Conservation (phyloP, 2,888 invertebrate genomes). For the Andrena praecox region DNA sequence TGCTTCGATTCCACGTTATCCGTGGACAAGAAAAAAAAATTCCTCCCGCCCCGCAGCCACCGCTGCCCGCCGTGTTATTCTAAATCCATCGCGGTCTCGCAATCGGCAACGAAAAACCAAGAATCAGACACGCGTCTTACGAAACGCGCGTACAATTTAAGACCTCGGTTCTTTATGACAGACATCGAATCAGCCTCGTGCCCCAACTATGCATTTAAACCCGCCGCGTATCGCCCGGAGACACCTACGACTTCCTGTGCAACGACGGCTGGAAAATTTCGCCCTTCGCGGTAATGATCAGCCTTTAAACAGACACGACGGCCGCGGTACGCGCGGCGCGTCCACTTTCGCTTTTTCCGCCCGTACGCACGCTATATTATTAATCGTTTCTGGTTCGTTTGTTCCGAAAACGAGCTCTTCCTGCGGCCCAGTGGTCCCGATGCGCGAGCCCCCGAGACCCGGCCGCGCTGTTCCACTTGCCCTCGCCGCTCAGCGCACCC, state of each 20-base stretch:
- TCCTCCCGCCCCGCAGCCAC: background rate
- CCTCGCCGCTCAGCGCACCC: slow-evolving; percentile 52
- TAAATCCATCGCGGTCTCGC: background rate
- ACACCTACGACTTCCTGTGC: slow-evolving; percentile 53
- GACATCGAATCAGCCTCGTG: slow-evolving; percentile 32
- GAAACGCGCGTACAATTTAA: slow-evolving; percentile 44
- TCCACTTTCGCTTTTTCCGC: slow-evolving; percentile 81
- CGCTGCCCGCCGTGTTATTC: background rate
- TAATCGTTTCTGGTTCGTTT: slow-evolving; percentile 82
- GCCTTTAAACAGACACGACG: slow-evolving; percentile 56
- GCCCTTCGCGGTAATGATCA: slow-evolving; percentile 53
- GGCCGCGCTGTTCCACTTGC: slow-evolving; percentile 70
- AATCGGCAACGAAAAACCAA: slow-evolving; percentile 10
- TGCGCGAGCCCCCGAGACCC: slow-evolving; percentile 74
- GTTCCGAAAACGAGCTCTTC: slow-evolving; percentile 80
- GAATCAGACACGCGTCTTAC: slow-evolving; percentile 18
- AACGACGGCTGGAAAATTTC: slow-evolving; percentile 38
- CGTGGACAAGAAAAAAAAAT: slow-evolving; percentile 18
- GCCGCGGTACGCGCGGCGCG: slow-evolving; percentile 41
- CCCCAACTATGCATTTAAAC: slow-evolving; percentile 25
- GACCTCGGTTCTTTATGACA: slow-evolving; percentile 42
- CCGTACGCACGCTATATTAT: slow-evolving; percentile 77
- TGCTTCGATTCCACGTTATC: background rate
- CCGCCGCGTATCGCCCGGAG: slow-evolving; percentile 16
- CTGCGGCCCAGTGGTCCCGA: slow-evolving; percentile 80